Evolutionary conservation across 2,113 vertebrate species (phyloP).

Genomic region (Syngnathus floridae): DNA sequence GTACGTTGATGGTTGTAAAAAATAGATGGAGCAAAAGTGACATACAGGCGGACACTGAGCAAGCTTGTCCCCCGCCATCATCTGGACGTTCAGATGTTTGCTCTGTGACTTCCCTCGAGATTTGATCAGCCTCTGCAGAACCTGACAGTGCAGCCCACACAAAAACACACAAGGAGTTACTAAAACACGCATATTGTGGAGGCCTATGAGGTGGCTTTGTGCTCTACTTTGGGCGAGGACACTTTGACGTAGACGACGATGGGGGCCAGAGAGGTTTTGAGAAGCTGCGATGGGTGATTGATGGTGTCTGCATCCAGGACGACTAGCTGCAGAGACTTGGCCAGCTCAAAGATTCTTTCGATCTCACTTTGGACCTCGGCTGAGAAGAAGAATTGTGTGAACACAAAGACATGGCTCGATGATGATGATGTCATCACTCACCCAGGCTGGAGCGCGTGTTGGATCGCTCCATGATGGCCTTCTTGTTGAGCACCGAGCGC

Average conservation of each 20-base stretch:
- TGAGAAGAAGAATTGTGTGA: conserved; percentile 40
- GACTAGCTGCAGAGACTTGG: conserved; percentile 92
- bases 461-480: conserved; percentile 91
- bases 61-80: conserved; percentile 95
- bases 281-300: conserved; percentile 91
- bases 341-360: conserved; percentile 94
- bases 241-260: conserved; percentile 97
- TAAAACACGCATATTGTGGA: too few relatives aligned
- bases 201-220: not conserved
- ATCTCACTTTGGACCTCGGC: conserved; percentile 97
- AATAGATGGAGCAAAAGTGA: not conserved
- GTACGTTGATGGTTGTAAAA: too few relatives aligned
- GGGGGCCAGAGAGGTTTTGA: conserved; percentile 93
- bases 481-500: conserved; percentile 93
- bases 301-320: conserved; percentile 95
- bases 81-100: conserved; percentile 95
- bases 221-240: conserved; percentile 87
- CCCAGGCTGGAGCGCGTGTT: conserved; percentile 91
- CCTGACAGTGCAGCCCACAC: conserved; percentile 61
- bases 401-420: conserved; percentile 12
- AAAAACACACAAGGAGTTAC: not conserved
- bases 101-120: conserved; percentile 94
- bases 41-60: conserved; percentile 92
- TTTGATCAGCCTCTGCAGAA: conserved; percentile 89
- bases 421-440: conserved; percentile 57